Evolutionary conservation across 1,140 invertebrate genomes (phyloP), one percentile per base, ranked within the genome.

Genomic region (Hypsibius dujardini): DNA sequence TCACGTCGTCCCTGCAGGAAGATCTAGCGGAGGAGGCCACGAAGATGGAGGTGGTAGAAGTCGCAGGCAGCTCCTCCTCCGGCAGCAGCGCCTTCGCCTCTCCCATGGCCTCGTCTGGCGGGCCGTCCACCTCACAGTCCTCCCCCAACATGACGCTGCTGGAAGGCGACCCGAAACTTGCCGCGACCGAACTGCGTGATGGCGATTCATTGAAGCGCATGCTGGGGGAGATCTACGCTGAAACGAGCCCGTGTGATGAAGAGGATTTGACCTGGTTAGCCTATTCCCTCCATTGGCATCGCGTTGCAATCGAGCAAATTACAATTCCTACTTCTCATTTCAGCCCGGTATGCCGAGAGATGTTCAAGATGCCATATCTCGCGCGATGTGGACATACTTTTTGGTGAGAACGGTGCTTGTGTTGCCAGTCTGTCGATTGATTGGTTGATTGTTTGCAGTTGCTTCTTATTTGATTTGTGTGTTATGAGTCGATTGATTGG

Each of bases 291-390:
- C n/a, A 7, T 56, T 56, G 50, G n/a, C 50, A 7, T 56, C n/a
- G 50, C 50, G n/a, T 56, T 56, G 50, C 50, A 56, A 7, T 56
- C 50, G 7, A 56, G 7, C 7, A n/a, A 7, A 56, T 56, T n/a
- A 56, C 50, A n/a, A n/a, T n/a, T n/a, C 50, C 47, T 45, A 67
- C 40, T 75, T 74, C 14, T 40, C 46, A 46, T 50, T 60, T 69
- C 46, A 45, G 73, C 72, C 70, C 7, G 15, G 71, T 74, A 71
- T 71, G 73, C 73, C 42, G 71, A 62, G 73, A 59, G 47, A 73
- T 73, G 72, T 73, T 73, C 56, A 73, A 72, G 46, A 73, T 69
- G 50, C 71, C 50, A 70, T 62, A 71, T n/a, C 45, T 70, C 71
- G 59, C 45, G 2, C 14, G 40, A 2, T 70, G 46, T 46, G 70